phyloP scores from a whole-genome alignment of 2,888 invertebrate genomes.

The Rhingia rostrata region DNA sequence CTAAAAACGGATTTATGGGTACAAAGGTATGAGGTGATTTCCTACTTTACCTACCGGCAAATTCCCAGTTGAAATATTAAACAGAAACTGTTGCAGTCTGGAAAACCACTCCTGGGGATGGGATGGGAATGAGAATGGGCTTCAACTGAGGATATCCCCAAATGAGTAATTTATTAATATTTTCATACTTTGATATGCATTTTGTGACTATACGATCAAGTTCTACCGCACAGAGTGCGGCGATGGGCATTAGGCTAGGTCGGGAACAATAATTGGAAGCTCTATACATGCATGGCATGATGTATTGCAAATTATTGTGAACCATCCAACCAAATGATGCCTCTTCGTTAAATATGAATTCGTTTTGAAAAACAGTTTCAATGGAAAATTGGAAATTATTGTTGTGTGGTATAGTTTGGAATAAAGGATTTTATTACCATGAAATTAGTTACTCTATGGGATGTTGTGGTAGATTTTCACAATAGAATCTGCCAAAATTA shows the following conservation, averaged over 20 bases:
- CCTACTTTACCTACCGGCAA: constrained; percentile 2
- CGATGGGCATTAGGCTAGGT: not conserved
- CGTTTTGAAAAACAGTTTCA: constrained; percentile 39
- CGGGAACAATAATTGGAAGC: not conserved
- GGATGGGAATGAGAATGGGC: constrained; percentile 11
- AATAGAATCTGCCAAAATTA: no score
- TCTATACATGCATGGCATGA: not conserved
- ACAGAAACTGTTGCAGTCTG: constrained; percentile 5
- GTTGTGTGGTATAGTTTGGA: constrained; percentile 42
- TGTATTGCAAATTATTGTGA: constrained; percentile 26
- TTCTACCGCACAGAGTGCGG: not conserved
- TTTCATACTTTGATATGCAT: constrained; percentile 67
- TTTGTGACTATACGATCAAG: constrained; percentile 53
- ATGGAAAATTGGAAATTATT: constrained; percentile 59
- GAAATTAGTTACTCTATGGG: constrained; percentile 25
- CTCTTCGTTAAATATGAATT: constrained; percentile 45
- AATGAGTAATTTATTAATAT: constrained; percentile 73
- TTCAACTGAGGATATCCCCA: constrained; percentile 59
- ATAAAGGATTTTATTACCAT: constrained; percentile 41
- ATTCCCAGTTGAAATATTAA: constrained; percentile 48
- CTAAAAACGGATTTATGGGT: constrained; percentile 56
- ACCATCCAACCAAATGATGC: constrained; percentile 44
- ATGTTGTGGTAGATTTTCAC: not conserved
- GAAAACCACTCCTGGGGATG: not conserved
- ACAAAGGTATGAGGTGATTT: constrained; percentile 39